Percentiles rank a stretch among this genome's conserved stretches.
phyloP scores from a whole-genome alignment of 1,140 invertebrate species.

The Kradibia gibbosae region DNA sequence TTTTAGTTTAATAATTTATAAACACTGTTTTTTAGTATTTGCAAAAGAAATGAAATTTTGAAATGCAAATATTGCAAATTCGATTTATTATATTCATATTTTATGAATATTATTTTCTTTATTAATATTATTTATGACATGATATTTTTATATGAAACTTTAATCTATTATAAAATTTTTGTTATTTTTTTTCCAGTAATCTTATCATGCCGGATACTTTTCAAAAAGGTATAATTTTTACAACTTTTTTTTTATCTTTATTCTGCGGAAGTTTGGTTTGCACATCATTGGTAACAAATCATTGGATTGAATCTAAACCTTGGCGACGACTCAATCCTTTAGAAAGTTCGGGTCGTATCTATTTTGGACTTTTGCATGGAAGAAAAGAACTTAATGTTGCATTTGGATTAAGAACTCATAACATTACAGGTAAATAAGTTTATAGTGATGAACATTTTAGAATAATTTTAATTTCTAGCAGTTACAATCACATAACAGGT shows the following conservation, averaged over 20 bases:
- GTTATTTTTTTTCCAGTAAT: not conserved
- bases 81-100: too few relatives aligned
- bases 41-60: too few relatives aligned
- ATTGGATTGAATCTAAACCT: conserved; percentile 88
- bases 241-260: conserved; percentile 90
- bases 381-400: conserved; percentile 87
- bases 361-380: conserved; percentile 89
- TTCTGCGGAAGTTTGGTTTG: conserved; percentile 86
- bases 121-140: too few relatives aligned
- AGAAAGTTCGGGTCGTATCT: conserved; percentile 83
- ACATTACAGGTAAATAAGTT: conserved; percentile 78
- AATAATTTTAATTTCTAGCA: too few relatives aligned
- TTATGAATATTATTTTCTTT: too few relatives aligned
- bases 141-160: too few relatives aligned
- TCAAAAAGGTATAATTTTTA: conserved; percentile 86
- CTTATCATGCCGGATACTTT: conserved; percentile 70
- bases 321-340: conserved; percentile 78
- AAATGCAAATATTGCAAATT: too few relatives aligned
- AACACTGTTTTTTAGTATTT: too few relatives aligned
- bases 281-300: conserved; percentile 87
- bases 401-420: conserved; percentile 84
- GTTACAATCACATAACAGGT: too few relatives aligned
- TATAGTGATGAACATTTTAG: not conserved
- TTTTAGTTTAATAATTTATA: too few relatives aligned
- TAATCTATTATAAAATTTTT: not conserved